phyloP scores from a whole-genome alignment of 2,113 vertebrate species.

The Poicephalus gulielmi region DNA sequence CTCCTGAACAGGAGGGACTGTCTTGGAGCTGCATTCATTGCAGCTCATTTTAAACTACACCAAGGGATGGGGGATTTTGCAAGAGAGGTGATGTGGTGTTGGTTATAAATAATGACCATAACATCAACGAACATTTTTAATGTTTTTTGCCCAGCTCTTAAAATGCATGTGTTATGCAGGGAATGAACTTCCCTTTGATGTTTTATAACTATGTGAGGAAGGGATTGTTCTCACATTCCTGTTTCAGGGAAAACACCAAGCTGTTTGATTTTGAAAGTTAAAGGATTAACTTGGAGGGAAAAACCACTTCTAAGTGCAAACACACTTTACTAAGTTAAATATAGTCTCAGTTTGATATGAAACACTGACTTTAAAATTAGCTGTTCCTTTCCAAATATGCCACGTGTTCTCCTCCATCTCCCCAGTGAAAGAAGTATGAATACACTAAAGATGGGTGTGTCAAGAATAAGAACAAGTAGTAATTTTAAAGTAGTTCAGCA shows the following conservation, averaged over 20 bases:
- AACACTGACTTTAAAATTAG: background rate
- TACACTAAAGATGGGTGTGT: background rate
- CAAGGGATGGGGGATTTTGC: background rate
- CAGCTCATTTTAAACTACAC: background rate
- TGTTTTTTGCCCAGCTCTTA: background rate
- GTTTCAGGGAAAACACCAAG: background rate
- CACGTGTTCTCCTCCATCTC: background rate
- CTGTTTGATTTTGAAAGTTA: background rate
- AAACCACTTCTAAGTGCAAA: background rate
- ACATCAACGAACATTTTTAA: background rate
- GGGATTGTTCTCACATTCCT: background rate
- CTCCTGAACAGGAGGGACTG: background rate
- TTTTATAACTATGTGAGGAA: background rate
- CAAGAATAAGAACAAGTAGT: background rate
- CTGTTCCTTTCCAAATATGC: background rate
- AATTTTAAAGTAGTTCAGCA: background rate
- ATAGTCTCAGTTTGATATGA: background rate
- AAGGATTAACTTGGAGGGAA: background rate
- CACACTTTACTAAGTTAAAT: background rate
- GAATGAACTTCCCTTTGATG: background rate
- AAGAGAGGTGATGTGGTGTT: background rate
- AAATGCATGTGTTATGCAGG: background rate
- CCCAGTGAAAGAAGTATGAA: background rate
- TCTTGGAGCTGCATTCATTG: background rate
- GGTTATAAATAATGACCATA: background rate